Evolutionary conservation across 2,113 vertebrate species (phyloP).

Genomic region (Nestor notabilis): DNA sequence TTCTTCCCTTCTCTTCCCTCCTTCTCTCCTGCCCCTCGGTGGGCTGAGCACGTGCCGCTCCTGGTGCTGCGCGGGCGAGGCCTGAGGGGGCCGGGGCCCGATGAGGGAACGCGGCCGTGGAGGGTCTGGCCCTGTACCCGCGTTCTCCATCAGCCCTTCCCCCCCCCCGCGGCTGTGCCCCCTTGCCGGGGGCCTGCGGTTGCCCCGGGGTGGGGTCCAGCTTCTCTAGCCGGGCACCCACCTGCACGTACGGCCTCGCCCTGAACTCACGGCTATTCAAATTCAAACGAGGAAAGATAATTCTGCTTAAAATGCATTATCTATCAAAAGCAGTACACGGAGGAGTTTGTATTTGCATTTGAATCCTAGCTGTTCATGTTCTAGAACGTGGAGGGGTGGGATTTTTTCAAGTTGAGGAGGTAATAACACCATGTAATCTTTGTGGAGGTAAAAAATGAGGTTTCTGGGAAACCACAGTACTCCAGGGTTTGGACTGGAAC

Average conservation of each 20-base stretch:
- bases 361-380: not conserved
- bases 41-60: not conserved
- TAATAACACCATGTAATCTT: not conserved
- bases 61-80: not conserved
- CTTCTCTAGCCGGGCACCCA: no score
- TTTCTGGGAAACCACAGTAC: not conserved
- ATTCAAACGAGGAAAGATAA: accelerated
- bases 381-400: not conserved
- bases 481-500: not conserved
- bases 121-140: no score
- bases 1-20: no score
- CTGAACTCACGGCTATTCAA: accelerated
- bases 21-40: accelerated
- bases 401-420: not conserved
- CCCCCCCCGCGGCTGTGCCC: no score
- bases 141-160: accelerated
- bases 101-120: accelerated
- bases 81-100: not conserved
- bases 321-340: accelerated
- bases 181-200: no score
- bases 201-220: accelerated
- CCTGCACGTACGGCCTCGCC: accelerated
- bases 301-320: not conserved
- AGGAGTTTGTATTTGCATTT: not conserved
- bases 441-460: not conserved